phyloP scores from a whole-genome alignment of 2,888 invertebrate species.

The Drymonia ruficornis region DNA sequence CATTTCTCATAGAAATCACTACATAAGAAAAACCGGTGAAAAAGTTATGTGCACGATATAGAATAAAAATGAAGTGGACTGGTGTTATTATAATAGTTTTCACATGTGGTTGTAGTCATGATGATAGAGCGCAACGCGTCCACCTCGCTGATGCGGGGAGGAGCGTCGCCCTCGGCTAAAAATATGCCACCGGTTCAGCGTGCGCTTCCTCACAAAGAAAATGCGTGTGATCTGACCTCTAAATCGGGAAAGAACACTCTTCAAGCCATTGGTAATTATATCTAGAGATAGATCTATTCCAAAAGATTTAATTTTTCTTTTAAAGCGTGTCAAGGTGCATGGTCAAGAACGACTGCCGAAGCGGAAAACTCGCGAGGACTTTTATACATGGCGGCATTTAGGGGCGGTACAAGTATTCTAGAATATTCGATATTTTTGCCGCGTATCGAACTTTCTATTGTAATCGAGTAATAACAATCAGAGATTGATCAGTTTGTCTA shows the following conservation, averaged over 20 bases:
- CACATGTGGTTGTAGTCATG: conserved; percentile 39
- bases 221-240: conserved; percentile 70
- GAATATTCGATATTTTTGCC: too few species aligned
- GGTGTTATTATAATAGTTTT: not conserved
- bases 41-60: too few species aligned
- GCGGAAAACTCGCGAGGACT: conserved; percentile 31
- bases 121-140: conserved; percentile 48
- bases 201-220: conserved; percentile 79
- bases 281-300: conserved; percentile 23
- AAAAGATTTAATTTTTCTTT: conserved; percentile 17
- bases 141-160: conserved; percentile 38
- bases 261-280: conserved; percentile 34
- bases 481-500: not conserved
- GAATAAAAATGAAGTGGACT: too few species aligned
- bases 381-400: too few species aligned
- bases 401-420: too few species aligned
- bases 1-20: too few species aligned
- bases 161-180: conserved; percentile 81
- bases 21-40: too few species aligned
- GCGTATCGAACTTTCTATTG: not conserved
- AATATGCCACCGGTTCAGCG: conserved; percentile 74
- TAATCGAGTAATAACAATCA: too few species aligned
- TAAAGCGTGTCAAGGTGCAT: conserved; percentile 43
- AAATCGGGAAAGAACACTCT: conserved; percentile 59
- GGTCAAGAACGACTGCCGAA: conserved; percentile 41